Conservation (phyloP, 2,113 vertebrate species). For the Phoenicopterus ruber region DNA sequence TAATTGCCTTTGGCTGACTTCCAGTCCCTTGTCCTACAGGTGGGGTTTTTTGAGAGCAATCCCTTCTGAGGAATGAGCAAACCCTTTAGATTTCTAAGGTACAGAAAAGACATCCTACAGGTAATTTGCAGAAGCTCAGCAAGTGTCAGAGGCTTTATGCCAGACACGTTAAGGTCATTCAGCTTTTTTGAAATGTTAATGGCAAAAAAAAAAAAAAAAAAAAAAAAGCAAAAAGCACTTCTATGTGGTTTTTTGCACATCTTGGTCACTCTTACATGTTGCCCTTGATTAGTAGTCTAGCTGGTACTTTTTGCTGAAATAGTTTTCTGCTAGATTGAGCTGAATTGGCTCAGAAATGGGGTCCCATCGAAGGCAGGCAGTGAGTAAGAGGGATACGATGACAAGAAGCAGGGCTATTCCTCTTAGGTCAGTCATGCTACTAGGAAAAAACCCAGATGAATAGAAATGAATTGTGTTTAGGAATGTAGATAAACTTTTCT, state of each 20-base stretch:
- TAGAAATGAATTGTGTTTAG: accelerated
- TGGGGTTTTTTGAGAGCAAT: not conserved
- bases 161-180: not conserved
- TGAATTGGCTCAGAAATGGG: not conserved
- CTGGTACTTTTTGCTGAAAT: not conserved
- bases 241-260: not conserved
- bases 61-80: not conserved
- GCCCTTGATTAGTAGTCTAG: not conserved
- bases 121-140: not conserved
- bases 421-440: not conserved
- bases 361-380: not conserved
- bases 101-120: not conserved
- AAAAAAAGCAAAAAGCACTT: not conserved
- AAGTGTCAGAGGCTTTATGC: not conserved
- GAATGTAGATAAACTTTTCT: not conserved
- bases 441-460: not conserved
- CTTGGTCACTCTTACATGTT: not conserved
- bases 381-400: not conserved
- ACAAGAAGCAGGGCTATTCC: not conserved
- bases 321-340: not conserved
- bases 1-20: not conserved
- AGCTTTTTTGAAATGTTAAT: not conserved
- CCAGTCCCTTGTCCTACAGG: not conserved
- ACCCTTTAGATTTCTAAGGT: not conserved
- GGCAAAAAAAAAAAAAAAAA: accelerated